Evolutionary conservation across 2,113 vertebrate species (phyloP).

Genomic region (Tinamus guttatus): DNA sequence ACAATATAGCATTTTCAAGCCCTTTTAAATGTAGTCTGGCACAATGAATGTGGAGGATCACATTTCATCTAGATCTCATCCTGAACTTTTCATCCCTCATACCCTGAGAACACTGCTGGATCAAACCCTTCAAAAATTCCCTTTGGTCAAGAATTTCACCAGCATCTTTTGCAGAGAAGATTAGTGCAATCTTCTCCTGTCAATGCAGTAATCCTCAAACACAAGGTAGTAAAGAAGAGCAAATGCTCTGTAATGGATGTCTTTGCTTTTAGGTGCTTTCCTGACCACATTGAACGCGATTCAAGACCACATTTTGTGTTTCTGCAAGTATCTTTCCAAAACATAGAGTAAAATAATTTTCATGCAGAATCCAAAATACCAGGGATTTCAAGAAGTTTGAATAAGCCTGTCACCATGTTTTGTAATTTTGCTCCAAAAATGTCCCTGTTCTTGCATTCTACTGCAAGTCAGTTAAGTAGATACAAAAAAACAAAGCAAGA

Average conservation of each 20-base stretch:
- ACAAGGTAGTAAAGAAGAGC: neutral
- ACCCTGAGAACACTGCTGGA: neutral
- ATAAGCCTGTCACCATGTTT: neutral
- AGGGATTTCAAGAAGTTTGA: neutral
- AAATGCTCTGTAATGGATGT: neutral
- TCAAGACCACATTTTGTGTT: neutral
- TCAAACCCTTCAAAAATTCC: neutral
- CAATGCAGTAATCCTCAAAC: neutral
- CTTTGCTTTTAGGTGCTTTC: neutral
- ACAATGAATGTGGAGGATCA: neutral
- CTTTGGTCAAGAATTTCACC: neutral
- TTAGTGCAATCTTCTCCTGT: neutral
- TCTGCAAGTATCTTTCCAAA: neutral
- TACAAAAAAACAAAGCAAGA: neutral
- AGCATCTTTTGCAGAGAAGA: neutral
- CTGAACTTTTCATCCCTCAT: neutral
- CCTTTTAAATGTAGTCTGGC: neutral
- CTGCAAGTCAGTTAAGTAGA: neutral
- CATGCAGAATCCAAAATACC: neutral
- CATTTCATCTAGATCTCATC: neutral
- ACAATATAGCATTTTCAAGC: neutral
- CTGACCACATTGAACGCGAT: neutral
- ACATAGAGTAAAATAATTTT: neutral
- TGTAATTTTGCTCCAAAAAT: neutral
- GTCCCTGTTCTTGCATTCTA: neutral